These are phyloP conservation scores for Polia nebulosa DNA, from an alignment of 2,888 invertebrate genomes.

Conservation along the genomic window DNA sequence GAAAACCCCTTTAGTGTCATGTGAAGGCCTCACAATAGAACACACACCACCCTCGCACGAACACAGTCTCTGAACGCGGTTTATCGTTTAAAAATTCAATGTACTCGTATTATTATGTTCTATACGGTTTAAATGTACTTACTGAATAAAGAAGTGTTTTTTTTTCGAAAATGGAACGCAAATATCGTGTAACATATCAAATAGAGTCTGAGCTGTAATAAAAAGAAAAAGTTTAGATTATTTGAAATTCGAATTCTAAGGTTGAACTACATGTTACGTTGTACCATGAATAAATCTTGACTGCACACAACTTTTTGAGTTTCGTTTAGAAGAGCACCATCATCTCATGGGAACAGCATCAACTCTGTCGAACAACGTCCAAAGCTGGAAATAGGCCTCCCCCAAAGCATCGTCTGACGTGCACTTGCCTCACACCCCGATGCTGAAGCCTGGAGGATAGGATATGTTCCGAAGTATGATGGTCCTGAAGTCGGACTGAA, in stretches of 20 bases:
- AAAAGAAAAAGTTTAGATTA: neutral
- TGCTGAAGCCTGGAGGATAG: too few relatives aligned
- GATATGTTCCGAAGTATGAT: too few relatives aligned
- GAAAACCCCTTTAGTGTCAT: constrained; percentile 89
- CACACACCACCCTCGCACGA: constrained; percentile 71
- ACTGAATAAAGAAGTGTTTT: neutral
- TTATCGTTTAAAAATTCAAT: constrained; percentile 80
- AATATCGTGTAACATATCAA: neutral
- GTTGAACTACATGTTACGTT: too few relatives aligned
- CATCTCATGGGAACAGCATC: too few relatives aligned
- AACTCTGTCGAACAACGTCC: too few relatives aligned
- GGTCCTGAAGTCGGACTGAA: too few relatives aligned
- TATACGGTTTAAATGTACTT: constrained; percentile 20
- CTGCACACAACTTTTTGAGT: too few relatives aligned
- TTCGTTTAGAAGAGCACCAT: too few relatives aligned
- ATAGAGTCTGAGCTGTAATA: neutral
- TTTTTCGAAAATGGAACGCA: constrained; percentile 2
- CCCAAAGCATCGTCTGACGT: too few relatives aligned
- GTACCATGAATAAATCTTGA: neutral
- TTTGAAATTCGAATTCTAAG: constrained; percentile 27
- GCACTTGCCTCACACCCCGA: too few relatives aligned
- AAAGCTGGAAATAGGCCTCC: too few relatives aligned
- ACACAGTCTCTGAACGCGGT: constrained; percentile 69
- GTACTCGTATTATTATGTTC: constrained; percentile 30
- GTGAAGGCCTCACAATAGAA: constrained; percentile 84